Base-by-base conservation (phyloP, 2,797 vertebrate species). In the Acanthis flammea region DNA sequence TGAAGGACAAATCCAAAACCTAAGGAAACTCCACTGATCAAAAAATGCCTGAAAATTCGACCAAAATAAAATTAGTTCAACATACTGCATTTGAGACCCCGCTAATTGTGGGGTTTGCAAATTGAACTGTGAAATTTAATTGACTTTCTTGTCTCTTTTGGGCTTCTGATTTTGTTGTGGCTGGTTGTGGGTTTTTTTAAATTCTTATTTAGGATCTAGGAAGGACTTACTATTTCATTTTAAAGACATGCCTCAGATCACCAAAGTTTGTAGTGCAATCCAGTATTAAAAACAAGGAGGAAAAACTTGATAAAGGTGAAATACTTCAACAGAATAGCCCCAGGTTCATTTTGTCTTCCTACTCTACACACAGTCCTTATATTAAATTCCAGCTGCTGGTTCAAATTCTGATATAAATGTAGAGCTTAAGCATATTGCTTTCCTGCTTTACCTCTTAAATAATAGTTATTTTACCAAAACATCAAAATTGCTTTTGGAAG, bases 161-260 rank as follows among this genome's bases (percentile, higher is more conserved):
- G 4, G 7, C 31, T 62, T 77, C 9, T 42, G 16, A 14, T 65
- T 86, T 73, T 76, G 5, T 15, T 57, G 30, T 22, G 18, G 24
- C 41, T 37, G 17, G 2, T 31, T 50, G n/a, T 8, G 6, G 0
- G 0, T 1, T 13, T 28, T 23, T 80, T 90, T 47, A 0, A 53
- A 60, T 68, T 80, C 19, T 17, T 60, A 50, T 61, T 79, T 42
- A 67, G 7, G 13, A 8, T 73, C 27, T 24, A 76, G 54, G 42
- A 35, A 50, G 14, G 28, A 87, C 14, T 65, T 77, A 19, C 7
- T 48, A 48, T 12, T 11, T 72, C 23, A 57, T 54, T 35, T 37
- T 37, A 65, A 84, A 68, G 18, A 66, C 35, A 68, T 28, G 22
- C 22, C 45, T 88, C 76, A 90, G 35, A 77, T 57, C 53, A 55